Evolutionary conservation across 2,888 invertebrate species (phyloP).

Genomic region (Lasius fuliginosus): DNA sequence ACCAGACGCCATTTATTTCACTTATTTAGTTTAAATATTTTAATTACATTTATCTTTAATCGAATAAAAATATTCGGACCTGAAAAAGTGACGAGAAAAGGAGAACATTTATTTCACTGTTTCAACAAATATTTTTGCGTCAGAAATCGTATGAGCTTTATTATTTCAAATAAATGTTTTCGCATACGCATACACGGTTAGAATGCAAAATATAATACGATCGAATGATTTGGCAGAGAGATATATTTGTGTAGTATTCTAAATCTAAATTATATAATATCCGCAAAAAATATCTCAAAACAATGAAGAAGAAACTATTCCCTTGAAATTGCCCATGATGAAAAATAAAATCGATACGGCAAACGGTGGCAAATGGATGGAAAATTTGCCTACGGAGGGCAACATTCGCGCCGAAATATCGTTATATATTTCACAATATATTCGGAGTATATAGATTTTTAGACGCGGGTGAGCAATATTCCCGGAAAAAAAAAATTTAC

Average conservation of each 20-base stretch:
- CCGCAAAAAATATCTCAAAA: slow-evolving; percentile 23
- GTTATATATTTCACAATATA: slow-evolving; percentile 54
- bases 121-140: background rate
- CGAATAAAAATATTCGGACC: background rate
- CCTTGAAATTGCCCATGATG: slow-evolving; percentile 32
- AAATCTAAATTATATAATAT: slow-evolving; percentile 20
- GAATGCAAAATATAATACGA: background rate
- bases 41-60: background rate
- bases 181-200: background rate
- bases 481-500: slow-evolving; percentile 13
- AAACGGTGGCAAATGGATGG: slow-evolving; percentile 27
- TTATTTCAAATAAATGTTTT: slow-evolving; percentile 11
- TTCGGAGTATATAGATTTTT: slow-evolving; percentile 42
- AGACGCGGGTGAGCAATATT: slow-evolving; percentile 38
- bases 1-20: background rate
- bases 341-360: slow-evolving; percentile 50
- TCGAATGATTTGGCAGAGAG: background rate
- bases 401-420: slow-evolving; percentile 37
- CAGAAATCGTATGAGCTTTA: background rate
- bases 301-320: slow-evolving; percentile 8
- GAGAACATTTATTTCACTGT: background rate
- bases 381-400: slow-evolving; percentile 48
- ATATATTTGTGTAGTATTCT: background rate
- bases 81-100: background rate
- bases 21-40: background rate